Evolutionary conservation across 2,797 vertebrate species (phyloP), one percentile per base, ranked within the genome.

Genomic region (Australoheros facetus): DNA sequence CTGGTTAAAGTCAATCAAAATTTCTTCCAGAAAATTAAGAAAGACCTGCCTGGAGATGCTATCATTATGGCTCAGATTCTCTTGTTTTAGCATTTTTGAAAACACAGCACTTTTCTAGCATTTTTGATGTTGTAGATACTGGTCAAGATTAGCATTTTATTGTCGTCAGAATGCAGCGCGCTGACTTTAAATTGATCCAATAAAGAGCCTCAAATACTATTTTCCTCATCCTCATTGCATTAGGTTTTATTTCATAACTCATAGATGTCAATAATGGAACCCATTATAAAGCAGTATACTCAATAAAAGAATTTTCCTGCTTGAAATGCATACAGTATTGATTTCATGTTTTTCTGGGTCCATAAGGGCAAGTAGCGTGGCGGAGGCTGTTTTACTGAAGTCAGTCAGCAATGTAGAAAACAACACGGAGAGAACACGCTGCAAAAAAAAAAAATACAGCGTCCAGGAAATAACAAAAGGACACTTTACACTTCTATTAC

Each of bases 301-400:
- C 94, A 94, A 93, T 94, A 94, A 94, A 94, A 92, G 91, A 94
- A 94, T 94, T 92, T 93, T 89, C 91, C 92, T 94, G 93, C 92
- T 94, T 95, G 92, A 94, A 95, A 95, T 95, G 93, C 93, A 95
- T 94, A 90, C 92, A 89, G 91, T 95, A 95, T 95, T 94, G 93
- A 95, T 94, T 94, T 94, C 85, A 92, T 95, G 94, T 96, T 95
- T 91, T 95, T 95, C 95, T 93, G 94, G 95, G 95, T 96, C 96
- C 94, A 91, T 90, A 83, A 94, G 93, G 93, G 93, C 93, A 94
- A 94, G 89, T 91, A 91, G 90, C 88, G 87, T 89, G 88, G 91
- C 86, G 77, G 91, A 88, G 91, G 88, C 91, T 92, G 89, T 91
- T 94, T 93, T 92, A 89, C 90, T 93, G 85, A 86, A 93, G 88